Conservation (phyloP, 2,113 vertebrate species). For the Himantopus leucocephalus region DNA sequence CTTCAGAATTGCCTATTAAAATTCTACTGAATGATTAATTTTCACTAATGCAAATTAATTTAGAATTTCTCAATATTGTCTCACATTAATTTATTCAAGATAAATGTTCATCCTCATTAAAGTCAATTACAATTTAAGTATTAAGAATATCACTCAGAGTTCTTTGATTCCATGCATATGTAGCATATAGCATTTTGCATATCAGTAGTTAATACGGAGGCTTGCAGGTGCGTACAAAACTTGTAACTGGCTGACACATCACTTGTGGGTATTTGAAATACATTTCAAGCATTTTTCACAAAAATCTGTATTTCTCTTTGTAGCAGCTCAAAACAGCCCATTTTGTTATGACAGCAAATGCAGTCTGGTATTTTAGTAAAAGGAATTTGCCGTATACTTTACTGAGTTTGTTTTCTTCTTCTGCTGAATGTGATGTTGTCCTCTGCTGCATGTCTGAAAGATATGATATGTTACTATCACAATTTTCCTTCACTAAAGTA, state of each 20-base stretch:
- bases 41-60: conserved; percentile 3
- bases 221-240: neutral
- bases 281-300: neutral
- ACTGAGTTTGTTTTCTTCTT: neutral
- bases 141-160: neutral
- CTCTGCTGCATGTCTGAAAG: neutral
- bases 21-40: neutral
- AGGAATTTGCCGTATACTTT: neutral
- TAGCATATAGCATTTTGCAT: neutral
- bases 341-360: neutral
- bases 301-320: neutral
- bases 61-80: conserved; percentile 14
- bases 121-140: neutral
- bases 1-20: neutral
- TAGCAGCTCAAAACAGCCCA: neutral
- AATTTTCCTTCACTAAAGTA: neutral
- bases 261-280: neutral
- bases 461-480: neutral
- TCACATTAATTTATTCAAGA: conserved; percentile 26
- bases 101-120: neutral
- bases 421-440: neutral
- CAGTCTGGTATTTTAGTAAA: conserved; percentile 3
- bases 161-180: neutral
- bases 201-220: neutral
- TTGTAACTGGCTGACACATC: neutral